Percentiles rank a stretch among this genome's conserved stretches.
Conservation (phyloP, 2,113 vertebrate species). For the Lipophrys pholis region DNA sequence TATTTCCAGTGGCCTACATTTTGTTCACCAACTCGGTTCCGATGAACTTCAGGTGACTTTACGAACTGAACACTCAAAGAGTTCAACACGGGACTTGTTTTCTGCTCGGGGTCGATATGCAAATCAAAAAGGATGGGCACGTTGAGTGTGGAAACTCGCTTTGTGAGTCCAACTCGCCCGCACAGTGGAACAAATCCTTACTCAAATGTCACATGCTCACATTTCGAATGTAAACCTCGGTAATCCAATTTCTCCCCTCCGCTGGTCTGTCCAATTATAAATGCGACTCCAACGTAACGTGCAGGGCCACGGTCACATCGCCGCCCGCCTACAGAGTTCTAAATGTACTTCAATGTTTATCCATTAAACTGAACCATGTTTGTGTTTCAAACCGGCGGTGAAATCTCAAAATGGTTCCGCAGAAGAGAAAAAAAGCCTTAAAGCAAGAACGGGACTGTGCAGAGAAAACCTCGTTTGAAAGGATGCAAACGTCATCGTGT, state of each 20-base stretch:
- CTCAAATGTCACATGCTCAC: constrained; percentile 2
- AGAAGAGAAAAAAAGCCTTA: constrained; percentile 4
- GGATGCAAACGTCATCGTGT: too few species aligned
- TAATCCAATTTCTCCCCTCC: not conserved
- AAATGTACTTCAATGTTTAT: constrained; percentile 18
- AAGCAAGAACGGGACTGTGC: not conserved
- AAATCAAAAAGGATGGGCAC: too few species aligned
- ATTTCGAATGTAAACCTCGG: constrained; percentile 4
- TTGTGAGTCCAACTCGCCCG: too few species aligned
- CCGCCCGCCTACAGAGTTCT: not conserved
- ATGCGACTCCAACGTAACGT: not conserved
- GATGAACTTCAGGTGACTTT: too few species aligned
- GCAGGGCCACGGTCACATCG: not conserved
- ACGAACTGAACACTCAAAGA: too few species aligned
- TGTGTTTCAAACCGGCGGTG: constrained; percentile 26
- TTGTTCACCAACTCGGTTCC: too few species aligned
- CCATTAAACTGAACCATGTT: not conserved
- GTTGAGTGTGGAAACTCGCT: too few species aligned
- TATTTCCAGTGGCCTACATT: too few species aligned
- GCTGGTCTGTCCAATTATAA: constrained; percentile 16
- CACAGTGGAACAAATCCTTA: too few species aligned
- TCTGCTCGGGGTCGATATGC: too few species aligned
- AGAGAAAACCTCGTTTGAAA: not conserved
- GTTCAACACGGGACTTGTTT: too few species aligned
- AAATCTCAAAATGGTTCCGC: not conserved